Base-by-base conservation (phyloP, 2,888 invertebrate genomes). In the Diarsia mendica region DNA sequence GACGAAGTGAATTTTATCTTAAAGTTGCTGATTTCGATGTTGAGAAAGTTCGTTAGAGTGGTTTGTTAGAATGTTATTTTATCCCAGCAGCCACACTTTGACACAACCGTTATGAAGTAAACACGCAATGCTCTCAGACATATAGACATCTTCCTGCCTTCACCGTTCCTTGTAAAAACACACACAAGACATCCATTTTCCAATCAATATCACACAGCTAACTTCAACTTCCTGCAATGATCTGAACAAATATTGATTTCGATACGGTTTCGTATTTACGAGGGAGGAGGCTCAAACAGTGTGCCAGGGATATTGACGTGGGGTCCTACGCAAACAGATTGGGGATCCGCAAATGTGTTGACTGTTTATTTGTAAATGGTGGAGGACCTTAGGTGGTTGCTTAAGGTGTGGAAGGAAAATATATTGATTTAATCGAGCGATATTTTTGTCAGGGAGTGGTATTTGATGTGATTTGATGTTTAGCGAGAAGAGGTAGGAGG, bases 291-390 rank as follows among this genome's bases (percentile, higher is more conserved):
- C 20, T 51, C 67, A 65, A 65, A 69, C 66, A 39, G 72, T 63
- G 49, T 8, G 68, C 63, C 10, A n/a, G 18, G 48, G n/a, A 60
- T 75, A 66, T 66, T 61, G 77, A 75, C 67, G 13, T 23, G 48
- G 18, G 60, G 80, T 72, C 85, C 82, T 86, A 66, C 18, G 67
- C 53, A 86, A 82, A 86, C 77, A 87, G 33, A 63, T 53, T 23
- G 77, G 11, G 66, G 63, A 13, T 67, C 72, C 73, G 64, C 75
- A 79, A 82, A 80, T 77, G 61, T 81, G 77, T 80, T 33, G 60
- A 61, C 69, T 72, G 53, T 82, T 73, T 84, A 72, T 81, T 72
- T 72, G 51, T 61, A 6, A 49, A 46, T 48, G 58, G 67, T 13
- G 13, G 44, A 11, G 11, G 63, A 51, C 53, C 28, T 72, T 39